phyloP scores from a whole-genome alignment of 2,797 vertebrate genomes.

The Sebastes oblongus region DNA sequence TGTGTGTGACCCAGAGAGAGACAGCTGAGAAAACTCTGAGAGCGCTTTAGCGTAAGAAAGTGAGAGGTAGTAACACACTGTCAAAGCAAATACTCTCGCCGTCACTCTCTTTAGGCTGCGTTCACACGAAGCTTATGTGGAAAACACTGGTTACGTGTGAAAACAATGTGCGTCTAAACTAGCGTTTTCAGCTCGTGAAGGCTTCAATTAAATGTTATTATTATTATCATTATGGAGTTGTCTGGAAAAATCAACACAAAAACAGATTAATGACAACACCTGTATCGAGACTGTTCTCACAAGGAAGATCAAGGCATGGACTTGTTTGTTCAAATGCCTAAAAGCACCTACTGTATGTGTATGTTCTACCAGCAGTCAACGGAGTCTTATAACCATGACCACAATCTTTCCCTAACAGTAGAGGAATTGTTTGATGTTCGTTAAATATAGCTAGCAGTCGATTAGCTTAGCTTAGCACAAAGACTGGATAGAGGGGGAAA shows the following conservation, averaged over 20 bases:
- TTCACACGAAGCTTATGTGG: not conserved
- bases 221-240: not conserved
- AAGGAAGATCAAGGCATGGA: not conserved
- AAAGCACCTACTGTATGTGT: not conserved
- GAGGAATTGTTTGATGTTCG: not conserved
- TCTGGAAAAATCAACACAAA: not conserved
- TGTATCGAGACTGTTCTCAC: not conserved
- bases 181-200: not conserved
- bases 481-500: not conserved
- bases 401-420: not conserved
- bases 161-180: not conserved
- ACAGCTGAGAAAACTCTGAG: constrained; percentile 7
- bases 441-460: not conserved
- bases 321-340: not conserved
- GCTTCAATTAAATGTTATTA: not conserved
- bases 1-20: not conserved
- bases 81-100: constrained; percentile 55
- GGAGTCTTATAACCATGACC: not conserved
- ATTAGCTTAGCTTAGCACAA: not conserved
- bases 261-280: not conserved
- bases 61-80: constrained; percentile 68
- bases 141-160: constrained; percentile 7
- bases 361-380: not conserved
- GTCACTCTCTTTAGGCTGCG: constrained; percentile 15
- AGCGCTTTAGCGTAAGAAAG: constrained; percentile 52